Conservation (phyloP, 2,113 vertebrate genomes). For the Odocoileus virginianus region DNA sequence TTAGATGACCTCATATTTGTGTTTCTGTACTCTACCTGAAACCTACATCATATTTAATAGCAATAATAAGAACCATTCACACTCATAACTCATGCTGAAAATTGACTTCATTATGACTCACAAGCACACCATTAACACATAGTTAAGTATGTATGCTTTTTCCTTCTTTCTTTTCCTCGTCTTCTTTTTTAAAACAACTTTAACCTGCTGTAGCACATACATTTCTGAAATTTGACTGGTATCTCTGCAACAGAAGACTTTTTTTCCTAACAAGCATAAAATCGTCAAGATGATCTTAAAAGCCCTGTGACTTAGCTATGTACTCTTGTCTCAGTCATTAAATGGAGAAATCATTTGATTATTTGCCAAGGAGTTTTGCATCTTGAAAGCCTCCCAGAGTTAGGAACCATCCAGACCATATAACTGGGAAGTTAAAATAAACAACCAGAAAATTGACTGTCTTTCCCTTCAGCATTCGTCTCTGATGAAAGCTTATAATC, state of each 20-base stretch:
- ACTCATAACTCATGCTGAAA: not conserved
- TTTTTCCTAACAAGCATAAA: not conserved
- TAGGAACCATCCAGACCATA: conserved; percentile 39
- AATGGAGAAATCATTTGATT: conserved; percentile 9
- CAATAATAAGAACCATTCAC: conserved; percentile 26
- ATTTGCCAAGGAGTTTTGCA: conserved; percentile 40
- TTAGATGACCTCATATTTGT: not conserved
- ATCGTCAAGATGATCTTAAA: conserved; percentile 25
- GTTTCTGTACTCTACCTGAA: conserved; percentile 19
- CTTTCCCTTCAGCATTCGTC: conserved; percentile 35
- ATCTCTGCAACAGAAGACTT: not conserved
- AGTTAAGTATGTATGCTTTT: conserved; percentile 27
- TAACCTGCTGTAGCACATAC: not conserved
- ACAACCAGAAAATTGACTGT: conserved; percentile 21
- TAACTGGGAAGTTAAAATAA: conserved; percentile 55
- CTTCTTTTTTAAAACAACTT: conserved; percentile 17
- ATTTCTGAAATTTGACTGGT: conserved; percentile 32
- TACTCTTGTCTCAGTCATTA: conserved; percentile 14
- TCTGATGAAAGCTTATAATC: conserved; percentile 23
- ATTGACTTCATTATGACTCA: conserved; percentile 12
- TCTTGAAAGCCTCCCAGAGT: not conserved
- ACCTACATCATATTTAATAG: not conserved
- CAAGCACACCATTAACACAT: conserved; percentile 37
- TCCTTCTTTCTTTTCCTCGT: not conserved
- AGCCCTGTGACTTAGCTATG: not conserved